These are phyloP conservation scores for Pomacea maculata DNA, from an alignment of 1,140 invertebrate genomes.

Conservation along the genomic window DNA sequence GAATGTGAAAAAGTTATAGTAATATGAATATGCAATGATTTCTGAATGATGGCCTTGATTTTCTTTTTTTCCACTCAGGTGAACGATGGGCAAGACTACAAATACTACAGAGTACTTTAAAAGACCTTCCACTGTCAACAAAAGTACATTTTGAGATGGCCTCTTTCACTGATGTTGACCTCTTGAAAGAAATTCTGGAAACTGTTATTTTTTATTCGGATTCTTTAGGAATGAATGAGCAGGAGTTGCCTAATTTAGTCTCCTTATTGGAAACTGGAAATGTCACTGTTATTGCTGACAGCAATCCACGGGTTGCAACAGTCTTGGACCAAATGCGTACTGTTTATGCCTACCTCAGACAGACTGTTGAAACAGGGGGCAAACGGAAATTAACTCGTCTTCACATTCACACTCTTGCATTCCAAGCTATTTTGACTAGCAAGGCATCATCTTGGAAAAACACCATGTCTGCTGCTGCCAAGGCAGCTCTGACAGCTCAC, in stretches of 20 bases:
- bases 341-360: slow-evolving; percentile 70
- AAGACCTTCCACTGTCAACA: slow-evolving; percentile 70
- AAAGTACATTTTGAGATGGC: slow-evolving; percentile 89
- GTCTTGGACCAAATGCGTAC: slow-evolving; percentile 86
- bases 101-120: slow-evolving; percentile 76
- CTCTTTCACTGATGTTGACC: slow-evolving; percentile 78
- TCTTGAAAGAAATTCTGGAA: slow-evolving; percentile 76
- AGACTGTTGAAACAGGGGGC: slow-evolving; percentile 42
- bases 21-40: not conserved
- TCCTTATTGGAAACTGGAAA: slow-evolving; percentile 73
- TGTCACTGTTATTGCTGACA: slow-evolving; percentile 79
- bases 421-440: slow-evolving; percentile 82
- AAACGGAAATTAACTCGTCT: slow-evolving; percentile 77
- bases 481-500: slow-evolving; percentile 85
- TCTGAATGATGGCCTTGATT: slow-evolving; percentile 15
- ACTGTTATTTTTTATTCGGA: slow-evolving; percentile 80
- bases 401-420: slow-evolving; percentile 88
- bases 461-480: slow-evolving; percentile 81
- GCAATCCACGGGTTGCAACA: slow-evolving; percentile 81
- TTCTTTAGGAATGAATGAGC: slow-evolving; percentile 92
- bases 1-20: too few relatives aligned
- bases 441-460: slow-evolving; percentile 71
- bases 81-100: slow-evolving; percentile 73
- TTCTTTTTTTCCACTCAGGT: slow-evolving; percentile 65
- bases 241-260: slow-evolving; percentile 82